Evolutionary conservation across 2,113 vertebrate genomes (phyloP), one percentile per base, ranked within the genome.

Genomic region (Lycaon pictus): DNA sequence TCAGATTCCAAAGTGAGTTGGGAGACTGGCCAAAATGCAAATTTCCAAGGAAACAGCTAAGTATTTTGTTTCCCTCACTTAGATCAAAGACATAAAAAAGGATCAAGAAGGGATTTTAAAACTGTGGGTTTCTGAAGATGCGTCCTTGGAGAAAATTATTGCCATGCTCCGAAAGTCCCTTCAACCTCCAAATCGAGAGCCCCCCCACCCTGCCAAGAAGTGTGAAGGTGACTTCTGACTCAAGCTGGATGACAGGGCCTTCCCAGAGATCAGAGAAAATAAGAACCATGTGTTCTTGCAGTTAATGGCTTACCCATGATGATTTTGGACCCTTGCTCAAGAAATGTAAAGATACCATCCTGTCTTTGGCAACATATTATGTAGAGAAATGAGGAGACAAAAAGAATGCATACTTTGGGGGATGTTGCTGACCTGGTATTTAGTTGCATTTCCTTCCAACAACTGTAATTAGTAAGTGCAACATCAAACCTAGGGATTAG

Each of bases 1-100:
- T 56, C 19, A 55, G 11, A 77, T 92, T 95, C 37, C 25, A 90
- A 60, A 58, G 22, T 60, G 22, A 90, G 3, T 77, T 60, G 27
- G 55, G n/a, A 96, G 37, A 62, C 3, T 76, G 25, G 13, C 35
- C 85, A 91, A 94, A 95, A 87, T 82, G 13, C 17, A 76, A 23
- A 93, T 82, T 90, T 95, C 56, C 37, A 90, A 91, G 22, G 27
- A 95, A 95, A 71, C 0, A 13, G 12, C 11, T 88, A 58, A 80
- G 5, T 65, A 25, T 86, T 80, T 82, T 89, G 62, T 77, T n/a
- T 20, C 58, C 48, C 8, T 55, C 79, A 86, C 19, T 63, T 89
- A 94, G 11, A 56, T 62, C 13, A 27, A 81, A 11, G 27, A 15
- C 67, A 74, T 84, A 77, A 63, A 65, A 89, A 71, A 63, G 0